Evolutionary conservation across 2,113 vertebrate genomes (phyloP), one percentile per base, ranked within the genome.

Genomic region (Scalopus aquaticus): DNA sequence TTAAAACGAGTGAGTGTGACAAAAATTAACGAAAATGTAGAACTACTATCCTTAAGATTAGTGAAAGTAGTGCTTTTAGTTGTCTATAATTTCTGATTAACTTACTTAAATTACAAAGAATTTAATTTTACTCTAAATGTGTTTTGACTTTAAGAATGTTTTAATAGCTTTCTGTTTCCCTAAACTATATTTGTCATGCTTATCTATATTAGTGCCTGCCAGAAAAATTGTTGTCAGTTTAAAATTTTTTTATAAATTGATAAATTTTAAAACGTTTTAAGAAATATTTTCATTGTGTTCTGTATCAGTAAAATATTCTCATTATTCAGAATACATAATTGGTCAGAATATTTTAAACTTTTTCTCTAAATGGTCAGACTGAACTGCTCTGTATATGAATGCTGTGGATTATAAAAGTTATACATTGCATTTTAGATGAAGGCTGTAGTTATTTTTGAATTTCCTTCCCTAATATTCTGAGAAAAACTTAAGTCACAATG

Each of bases 401-500:
- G 16, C 1, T 81, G 0, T 88, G 35, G 7, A 15, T 77, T 91
- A 4, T 91, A n/a, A 88, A 89, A 88, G 37, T 90, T 83, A 62
- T 7, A 20, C 12, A 91, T 8, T 80, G 26, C 4, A 64, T 24
- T 90, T 37, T 60, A 32, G 22, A 37, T 69, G 60, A 90, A 64
- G 28, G 35, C 24, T 85, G 1, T 86, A 30, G 35, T 72, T 88
- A 35, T 72, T 88, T 79, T 88, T 84, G 13, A 11, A 20, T 37
- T 95, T 88, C 39, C 35, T 77, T 20, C 17, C 9, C 11, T 74
- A 69, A 32, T 65, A 74, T 11, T 79, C 60, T 84, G 44, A 90
- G 56, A 84, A 90, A 95, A 90, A 77, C n/a, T 6, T 85, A 22
- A 15, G 19, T 86, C 44, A 89, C 77, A 85, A 64, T 87, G 3